Conservation (phyloP, 2,888 invertebrate species). For the Scaptomyza polygonia region DNA sequence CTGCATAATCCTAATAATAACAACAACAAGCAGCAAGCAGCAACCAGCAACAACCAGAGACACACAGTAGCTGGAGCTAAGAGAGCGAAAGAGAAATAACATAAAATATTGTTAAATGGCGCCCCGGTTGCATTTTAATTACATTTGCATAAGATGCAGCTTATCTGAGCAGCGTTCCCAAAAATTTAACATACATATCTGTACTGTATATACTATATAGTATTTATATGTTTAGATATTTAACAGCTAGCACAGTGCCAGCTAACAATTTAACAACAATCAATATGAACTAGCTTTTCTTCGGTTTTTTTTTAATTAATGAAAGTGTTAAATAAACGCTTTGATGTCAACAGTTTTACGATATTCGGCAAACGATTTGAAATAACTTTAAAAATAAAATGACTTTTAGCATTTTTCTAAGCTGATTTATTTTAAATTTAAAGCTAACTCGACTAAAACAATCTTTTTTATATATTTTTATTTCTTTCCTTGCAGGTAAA, state of each 20-base stretch:
- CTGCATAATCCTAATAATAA: conserved; percentile 45
- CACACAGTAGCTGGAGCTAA: neutral
- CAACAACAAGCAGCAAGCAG: conserved; percentile 9
- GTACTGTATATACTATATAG: neutral
- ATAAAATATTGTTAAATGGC: conserved; percentile 73
- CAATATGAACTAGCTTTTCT: neutral
- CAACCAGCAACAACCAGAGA: conserved; percentile 6
- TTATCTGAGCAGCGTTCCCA: conserved; percentile 57
- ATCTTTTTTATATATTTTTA: neutral
- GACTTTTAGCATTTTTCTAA: neutral
- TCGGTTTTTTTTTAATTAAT: no score
- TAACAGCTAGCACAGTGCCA: neutral
- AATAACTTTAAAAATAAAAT: neutral
- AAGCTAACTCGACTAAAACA: conserved; percentile 13
- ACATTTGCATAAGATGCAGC: conserved; percentile 76
- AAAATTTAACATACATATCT: neutral
- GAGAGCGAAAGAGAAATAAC: conserved; percentile 41
- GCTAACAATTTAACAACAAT: conserved; percentile 5
- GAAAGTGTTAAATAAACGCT: no score
- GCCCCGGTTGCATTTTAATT: conserved; percentile 73
- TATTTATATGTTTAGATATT: neutral
- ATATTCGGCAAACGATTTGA: neutral
- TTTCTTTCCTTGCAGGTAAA: conserved; percentile 64
- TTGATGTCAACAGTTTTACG: neutral
- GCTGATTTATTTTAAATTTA: neutral